Conservation (phyloP, 1,140 invertebrate genomes). For the Heliconius hewitsoni region DNA sequence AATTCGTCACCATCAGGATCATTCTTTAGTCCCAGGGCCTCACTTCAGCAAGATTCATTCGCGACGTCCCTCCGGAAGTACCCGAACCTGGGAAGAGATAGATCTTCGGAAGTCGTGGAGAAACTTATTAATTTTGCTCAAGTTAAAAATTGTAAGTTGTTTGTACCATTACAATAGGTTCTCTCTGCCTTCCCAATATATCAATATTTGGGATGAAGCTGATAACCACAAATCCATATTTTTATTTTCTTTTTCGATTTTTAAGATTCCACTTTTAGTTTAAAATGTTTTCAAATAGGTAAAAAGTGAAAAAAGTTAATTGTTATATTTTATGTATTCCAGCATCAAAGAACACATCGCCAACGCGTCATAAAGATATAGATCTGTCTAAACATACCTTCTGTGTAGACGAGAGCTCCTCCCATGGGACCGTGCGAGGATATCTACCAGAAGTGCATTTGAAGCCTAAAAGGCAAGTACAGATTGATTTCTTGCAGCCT, state of each 20-base stretch:
- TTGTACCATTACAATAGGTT: no score
- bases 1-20: slow-evolving; percentile 41
- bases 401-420: slow-evolving; percentile 18
- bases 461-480: slow-evolving; percentile 24
- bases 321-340: background rate
- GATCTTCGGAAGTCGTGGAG: slow-evolving; percentile 57
- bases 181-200: no score
- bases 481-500: background rate
- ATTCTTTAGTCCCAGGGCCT: slow-evolving; percentile 47
- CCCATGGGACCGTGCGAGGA: background rate
- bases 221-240: no score
- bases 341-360: slow-evolving; percentile 33
- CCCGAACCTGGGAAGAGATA: slow-evolving; percentile 50
- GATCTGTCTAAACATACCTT: slow-evolving; percentile 36
- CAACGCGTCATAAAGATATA: slow-evolving; percentile 27
- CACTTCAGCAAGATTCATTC: slow-evolving; percentile 52
- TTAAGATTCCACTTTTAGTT: no score
- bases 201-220: no score
- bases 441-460: slow-evolving; percentile 16
- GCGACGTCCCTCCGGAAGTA: slow-evolving; percentile 64
- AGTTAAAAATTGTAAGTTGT: slow-evolving; percentile 46
- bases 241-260: no score
- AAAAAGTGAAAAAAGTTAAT: no score
- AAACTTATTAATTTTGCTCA: slow-evolving; percentile 51
- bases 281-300: no score